These are phyloP conservation scores for Panthera uncia DNA, from an alignment of 2,113 vertebrate species.

Conservation along the genomic window DNA sequence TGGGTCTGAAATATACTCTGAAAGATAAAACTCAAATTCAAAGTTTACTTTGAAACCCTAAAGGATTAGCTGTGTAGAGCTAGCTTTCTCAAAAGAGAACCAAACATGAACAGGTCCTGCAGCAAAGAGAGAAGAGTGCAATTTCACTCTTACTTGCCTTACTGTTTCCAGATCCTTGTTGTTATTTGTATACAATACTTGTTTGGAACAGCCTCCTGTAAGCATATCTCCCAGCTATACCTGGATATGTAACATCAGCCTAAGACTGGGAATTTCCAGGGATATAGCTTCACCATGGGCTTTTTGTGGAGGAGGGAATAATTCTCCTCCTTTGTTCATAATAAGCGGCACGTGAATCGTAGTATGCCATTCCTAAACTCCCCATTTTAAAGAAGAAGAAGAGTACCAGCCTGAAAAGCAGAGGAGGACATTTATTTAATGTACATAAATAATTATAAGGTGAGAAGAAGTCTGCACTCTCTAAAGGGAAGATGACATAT, in stretches of 20 bases:
- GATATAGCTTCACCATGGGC: neutral
- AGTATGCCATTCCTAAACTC: neutral
- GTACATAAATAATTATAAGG: conserved; percentile 54
- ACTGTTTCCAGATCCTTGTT: neutral
- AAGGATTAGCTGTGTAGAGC: neutral
- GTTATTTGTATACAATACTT: neutral
- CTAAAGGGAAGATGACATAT: neutral
- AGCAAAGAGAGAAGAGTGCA: neutral
- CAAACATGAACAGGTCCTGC: neutral
- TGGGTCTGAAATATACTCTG: neutral
- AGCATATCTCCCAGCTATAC: neutral
- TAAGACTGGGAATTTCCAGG: neutral
- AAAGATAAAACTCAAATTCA: neutral
- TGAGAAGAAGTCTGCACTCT: conserved; percentile 36
- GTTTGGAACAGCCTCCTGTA: neutral
- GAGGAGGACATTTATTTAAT: conserved; percentile 52
- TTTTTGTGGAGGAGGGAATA: neutral
- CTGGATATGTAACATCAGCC: neutral
- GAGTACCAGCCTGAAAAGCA: neutral
- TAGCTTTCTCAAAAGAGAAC: neutral
- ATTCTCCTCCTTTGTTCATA: neutral
- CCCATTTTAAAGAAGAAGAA: neutral
- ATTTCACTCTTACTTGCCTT: neutral
- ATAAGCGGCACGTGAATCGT: neutral
- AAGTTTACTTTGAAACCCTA: neutral